Evolutionary conservation across 2,113 vertebrate species (phyloP), one percentile per base, ranked within the genome.

Genomic region (Notechis scutatus): DNA sequence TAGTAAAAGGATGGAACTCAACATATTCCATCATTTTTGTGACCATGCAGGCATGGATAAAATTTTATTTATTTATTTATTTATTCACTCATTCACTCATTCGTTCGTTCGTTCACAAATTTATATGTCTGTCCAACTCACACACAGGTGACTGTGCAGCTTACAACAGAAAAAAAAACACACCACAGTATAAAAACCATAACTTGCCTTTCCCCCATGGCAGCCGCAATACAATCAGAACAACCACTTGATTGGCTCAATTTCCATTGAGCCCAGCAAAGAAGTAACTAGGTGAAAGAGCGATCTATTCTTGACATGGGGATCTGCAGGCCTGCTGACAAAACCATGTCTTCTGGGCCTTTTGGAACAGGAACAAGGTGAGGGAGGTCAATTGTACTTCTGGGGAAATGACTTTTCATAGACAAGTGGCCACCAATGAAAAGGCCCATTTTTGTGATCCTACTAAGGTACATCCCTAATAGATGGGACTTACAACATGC

Each of bases 71-170:
- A 12, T 61, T 59, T 10, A 1, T 61, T 61, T 1, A 3, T 50
- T 50, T 1, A 50, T 1, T 50, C 1, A 50, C 24, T 24, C 2
- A 10, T 3, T 24, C 3, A 10, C 10, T 24, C 8, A 1, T 24
- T 24, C 1, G 2, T 61, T 18, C 1, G 0, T 55, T 18, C 6
- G 7, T 59, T 24, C 23, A 64, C 26, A n/a, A 29, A 64, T 64
- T n/a, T 64, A 64, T 1, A 64, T n/a, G 26, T 29, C 29, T 64
- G 26, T n/a, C 26, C 61, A 64, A 64, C 12, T 64, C 11, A n/a
- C 26, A n/a, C 11, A 64, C 61, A n/a, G 11, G 11, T 64, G 26
- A 64, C 26, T 4, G 61, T 29, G 26, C 1, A 12, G 11, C 26
- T 14, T 64, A 14, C 61, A 64, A 64, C 1, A 64, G 26, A 14